Evolutionary conservation across 1,140 invertebrate species (phyloP).

Genomic region (Steinernema khuongi): DNA sequence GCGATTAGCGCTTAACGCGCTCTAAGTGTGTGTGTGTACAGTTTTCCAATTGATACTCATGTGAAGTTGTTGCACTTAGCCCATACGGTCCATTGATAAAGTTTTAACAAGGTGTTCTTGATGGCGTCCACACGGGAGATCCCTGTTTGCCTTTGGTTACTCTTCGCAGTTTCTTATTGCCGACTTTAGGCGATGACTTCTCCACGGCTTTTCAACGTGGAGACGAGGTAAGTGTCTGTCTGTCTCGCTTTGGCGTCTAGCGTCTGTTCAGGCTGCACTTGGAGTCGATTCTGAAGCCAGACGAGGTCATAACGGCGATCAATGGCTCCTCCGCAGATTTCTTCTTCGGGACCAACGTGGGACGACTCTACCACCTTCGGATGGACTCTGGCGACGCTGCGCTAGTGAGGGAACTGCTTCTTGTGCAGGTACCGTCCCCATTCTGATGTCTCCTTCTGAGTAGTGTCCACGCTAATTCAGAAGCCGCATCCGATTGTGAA

Average conservation of each 20-base stretch:
- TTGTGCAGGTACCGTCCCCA: background rate
- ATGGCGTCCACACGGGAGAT: too few species aligned
- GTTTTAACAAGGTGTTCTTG: too few species aligned
- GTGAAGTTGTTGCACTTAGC: too few species aligned
- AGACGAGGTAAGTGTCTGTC: background rate
- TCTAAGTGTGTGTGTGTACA: too few species aligned
- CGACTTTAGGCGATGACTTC: background rate
- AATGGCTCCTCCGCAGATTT: background rate
- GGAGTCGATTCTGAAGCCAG: background rate
- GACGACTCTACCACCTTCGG: background rate
- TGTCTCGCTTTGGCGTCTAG: background rate
- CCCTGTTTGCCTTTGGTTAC: background rate
- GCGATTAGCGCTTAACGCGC: background rate
- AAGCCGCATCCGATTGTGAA: constrained; percentile 3
- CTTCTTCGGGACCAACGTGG: background rate
- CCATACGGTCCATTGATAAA: too few species aligned
- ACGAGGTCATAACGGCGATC: background rate
- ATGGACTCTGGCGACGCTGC: background rate
- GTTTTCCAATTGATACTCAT: too few species aligned
- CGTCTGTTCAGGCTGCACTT: background rate
- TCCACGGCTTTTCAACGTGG: background rate
- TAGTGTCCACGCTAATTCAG: background rate
- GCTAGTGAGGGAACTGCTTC: background rate
- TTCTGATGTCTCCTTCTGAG: background rate
- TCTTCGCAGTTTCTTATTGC: background rate